Evolutionary conservation across 1,140 invertebrate genomes (phyloP).

Genomic region (Cotesia chilonis): DNA sequence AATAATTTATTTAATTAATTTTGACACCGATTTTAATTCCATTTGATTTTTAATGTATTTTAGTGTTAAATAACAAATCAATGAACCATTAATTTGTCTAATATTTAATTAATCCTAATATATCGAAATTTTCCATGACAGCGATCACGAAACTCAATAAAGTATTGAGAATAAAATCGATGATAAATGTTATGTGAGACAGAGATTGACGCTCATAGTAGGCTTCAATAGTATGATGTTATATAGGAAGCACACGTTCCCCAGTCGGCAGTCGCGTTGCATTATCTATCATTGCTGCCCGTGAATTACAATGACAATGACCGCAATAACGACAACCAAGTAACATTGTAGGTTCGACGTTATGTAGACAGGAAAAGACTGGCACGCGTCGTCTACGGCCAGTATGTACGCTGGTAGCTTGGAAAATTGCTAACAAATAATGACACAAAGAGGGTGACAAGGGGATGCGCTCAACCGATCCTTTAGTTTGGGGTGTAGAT

Average conservation of each 20-base stretch:
- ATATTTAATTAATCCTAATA: no score
- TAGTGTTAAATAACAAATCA: no score
- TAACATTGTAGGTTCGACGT: slow-evolving; percentile 20
- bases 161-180: neutral
- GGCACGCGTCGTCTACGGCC: slow-evolving; percentile 39
- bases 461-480: slow-evolving; percentile 14
- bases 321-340: slow-evolving; percentile 53
- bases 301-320: slow-evolving; percentile 62
- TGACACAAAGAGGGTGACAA: slow-evolving; percentile 45
- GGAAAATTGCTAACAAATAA: slow-evolving; percentile 62
- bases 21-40: no score
- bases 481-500: slow-evolving; percentile 1
- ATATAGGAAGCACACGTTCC: slow-evolving; percentile 47
- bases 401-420: slow-evolving; percentile 48
- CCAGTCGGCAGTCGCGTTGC: slow-evolving; percentile 45
- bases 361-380: slow-evolving; percentile 33
- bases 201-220: slow-evolving; percentile 16
- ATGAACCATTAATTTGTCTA: no score
- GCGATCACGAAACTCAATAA: neutral
- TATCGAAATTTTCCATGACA: no score
- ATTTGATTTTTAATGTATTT: no score
- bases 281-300: slow-evolving; percentile 52
- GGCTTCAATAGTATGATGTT: slow-evolving; percentile 50
- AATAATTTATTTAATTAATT: no score
- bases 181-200: slow-evolving; percentile 25